Evolutionary conservation across 2,797 vertebrate genomes (phyloP).

Genomic region (Xiphophorus birchmanni): DNA sequence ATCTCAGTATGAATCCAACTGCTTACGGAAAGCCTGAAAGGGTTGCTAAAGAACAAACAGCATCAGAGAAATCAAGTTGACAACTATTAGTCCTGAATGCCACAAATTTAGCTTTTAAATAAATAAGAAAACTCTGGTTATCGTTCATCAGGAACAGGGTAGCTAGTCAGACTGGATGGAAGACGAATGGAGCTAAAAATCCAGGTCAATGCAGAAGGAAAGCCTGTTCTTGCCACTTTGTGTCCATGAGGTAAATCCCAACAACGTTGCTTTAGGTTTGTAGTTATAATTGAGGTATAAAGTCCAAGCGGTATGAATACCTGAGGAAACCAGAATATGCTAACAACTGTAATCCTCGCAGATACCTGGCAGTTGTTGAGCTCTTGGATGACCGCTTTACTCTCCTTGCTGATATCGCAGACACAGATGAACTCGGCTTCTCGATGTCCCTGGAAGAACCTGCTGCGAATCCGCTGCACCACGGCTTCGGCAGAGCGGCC

Average conservation of each 20-base stretch:
- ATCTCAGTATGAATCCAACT: not conserved
- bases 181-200: no score
- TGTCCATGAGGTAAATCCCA: not conserved
- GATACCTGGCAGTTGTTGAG: constrained; percentile 98
- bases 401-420: constrained; percentile 98
- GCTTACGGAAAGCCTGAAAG: not conserved
- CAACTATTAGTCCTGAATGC: not conserved
- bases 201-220: not conserved
- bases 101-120: not conserved
- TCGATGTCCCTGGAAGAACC: constrained; percentile 95
- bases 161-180: not conserved
- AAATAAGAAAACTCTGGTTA: not conserved
- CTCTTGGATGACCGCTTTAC: constrained; percentile 97
- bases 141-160: not conserved
- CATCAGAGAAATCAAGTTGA: not conserved
- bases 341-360: not conserved
- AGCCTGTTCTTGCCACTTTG: not conserved
- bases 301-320: not conserved
- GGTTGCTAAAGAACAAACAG: not conserved
- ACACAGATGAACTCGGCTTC: constrained; percentile 99
- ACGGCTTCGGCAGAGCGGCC: constrained; percentile 93
- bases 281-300: not conserved
- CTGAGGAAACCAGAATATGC: not conserved
- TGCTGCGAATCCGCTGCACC: constrained; percentile 92
- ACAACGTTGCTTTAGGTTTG: not conserved